Percentiles rank a stretch among this genome's conserved stretches.
Conservation (phyloP, 2,888 invertebrate genomes). For the Cantharis nigra region DNA sequence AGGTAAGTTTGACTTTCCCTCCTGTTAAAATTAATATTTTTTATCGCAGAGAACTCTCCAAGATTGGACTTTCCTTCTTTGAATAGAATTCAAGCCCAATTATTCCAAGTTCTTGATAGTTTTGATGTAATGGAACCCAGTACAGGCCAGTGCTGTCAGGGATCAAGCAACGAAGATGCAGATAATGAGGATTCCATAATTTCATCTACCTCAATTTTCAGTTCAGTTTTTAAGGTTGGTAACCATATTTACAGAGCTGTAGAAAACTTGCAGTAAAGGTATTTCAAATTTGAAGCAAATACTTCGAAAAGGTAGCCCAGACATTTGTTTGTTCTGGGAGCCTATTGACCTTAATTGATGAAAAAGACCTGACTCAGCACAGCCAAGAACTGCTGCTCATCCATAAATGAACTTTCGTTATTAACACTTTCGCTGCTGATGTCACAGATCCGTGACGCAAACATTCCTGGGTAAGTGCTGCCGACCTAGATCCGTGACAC, state of each 20-base stretch:
- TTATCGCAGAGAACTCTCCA: neutral
- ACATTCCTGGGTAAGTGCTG: too few relatives aligned
- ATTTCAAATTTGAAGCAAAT: neutral
- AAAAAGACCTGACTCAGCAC: too few relatives aligned
- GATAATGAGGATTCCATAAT: constrained; percentile 36
- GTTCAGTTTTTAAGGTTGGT: constrained; percentile 18
- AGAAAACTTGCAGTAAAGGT: neutral
- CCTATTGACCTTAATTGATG: too few relatives aligned
- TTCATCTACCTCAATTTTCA: constrained; percentile 18
- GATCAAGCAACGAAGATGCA: constrained; percentile 26
- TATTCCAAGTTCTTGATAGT: constrained; percentile 36
- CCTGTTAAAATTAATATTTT: neutral
- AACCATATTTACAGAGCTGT: neutral
- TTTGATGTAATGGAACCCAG: constrained; percentile 38
- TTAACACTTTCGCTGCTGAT: too few relatives aligned
- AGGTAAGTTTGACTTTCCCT: neutral
- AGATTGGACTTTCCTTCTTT: constrained; percentile 18
- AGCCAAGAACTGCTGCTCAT: too few relatives aligned
- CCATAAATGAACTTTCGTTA: too few relatives aligned
- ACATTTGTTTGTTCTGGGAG: too few relatives aligned
- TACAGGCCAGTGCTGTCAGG: constrained; percentile 17
- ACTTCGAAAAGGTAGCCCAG: too few relatives aligned
- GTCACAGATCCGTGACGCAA: too few relatives aligned
- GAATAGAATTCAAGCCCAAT: constrained; percentile 32
- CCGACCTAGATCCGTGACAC: too few relatives aligned